A percentile compares a stretch with the other conserved stretches of the same genome.
Conservation (phyloP, 2,113 vertebrate species). For the Nyctereutes procyonoides region DNA sequence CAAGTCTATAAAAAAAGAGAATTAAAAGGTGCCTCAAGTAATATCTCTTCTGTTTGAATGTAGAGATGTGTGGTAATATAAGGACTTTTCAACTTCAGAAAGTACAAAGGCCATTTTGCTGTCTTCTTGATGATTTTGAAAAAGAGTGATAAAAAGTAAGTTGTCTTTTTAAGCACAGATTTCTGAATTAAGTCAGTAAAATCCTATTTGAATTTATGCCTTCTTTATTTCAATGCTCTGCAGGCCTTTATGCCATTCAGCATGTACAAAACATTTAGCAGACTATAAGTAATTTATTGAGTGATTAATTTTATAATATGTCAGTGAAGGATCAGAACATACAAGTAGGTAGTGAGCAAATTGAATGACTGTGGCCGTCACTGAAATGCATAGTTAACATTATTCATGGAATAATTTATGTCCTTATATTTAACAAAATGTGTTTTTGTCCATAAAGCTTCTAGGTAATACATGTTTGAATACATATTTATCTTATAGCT, state of each 20-base stretch:
- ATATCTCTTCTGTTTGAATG: not conserved
- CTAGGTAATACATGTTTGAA: not conserved
- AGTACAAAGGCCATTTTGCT: not conserved
- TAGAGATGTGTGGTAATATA: not conserved
- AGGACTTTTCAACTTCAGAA: not conserved
- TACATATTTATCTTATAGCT: not conserved
- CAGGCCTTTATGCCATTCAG: not conserved
- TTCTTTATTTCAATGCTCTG: not conserved
- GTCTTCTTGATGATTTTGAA: not conserved
- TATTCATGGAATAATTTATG: not conserved
- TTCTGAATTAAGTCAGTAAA: not conserved
- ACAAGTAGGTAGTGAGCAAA: not conserved
- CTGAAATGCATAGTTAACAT: not conserved
- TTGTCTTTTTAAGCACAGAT: not conserved
- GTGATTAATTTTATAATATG: not conserved
- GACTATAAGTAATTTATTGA: conserved; percentile 1
- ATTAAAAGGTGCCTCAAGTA: not conserved
- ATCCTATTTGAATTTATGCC: not conserved
- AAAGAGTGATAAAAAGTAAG: not conserved
- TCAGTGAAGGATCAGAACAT: not conserved
- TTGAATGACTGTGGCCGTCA: not conserved
- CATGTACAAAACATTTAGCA: not conserved
- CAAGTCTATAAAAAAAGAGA: not conserved
- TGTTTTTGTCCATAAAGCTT: not conserved
- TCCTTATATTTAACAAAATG: not conserved